Evolutionary conservation across 1,140 invertebrate genomes (phyloP).

Genomic region (Brachionus manjavacas): DNA sequence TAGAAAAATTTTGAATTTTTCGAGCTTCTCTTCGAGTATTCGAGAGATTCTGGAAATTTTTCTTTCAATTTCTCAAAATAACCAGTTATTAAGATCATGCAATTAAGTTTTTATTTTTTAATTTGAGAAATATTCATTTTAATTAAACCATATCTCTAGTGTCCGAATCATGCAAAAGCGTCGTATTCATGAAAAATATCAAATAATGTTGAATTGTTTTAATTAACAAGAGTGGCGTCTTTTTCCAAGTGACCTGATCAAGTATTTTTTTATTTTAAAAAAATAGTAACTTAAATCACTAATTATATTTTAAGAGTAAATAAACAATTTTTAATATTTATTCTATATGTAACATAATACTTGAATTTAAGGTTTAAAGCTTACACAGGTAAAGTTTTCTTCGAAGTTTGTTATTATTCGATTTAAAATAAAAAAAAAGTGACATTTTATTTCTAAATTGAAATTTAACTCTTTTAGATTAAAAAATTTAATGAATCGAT

Average conservation of each 20-base stretch:
- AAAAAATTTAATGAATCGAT: background rate
- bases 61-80: background rate
- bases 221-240: background rate
- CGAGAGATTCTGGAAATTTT: background rate
- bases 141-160: background rate
- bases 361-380: background rate
- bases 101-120: background rate
- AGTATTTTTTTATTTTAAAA: background rate
- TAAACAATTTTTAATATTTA: conserved; percentile 33
- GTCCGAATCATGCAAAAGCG: background rate
- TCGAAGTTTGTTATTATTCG: background rate
- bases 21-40: background rate
- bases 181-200: background rate
- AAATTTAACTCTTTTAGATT: conserved; percentile 1
- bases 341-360: conserved; percentile 11
- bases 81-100: background rate
- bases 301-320: conserved; percentile 17
- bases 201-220: background rate
- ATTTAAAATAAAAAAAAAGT: background rate
- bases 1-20: background rate
- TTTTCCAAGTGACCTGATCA: background rate
- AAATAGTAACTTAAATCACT: conserved; percentile 25
- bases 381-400: background rate
- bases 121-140: background rate
- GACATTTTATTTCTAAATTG: background rate